Conservation (phyloP, 2,113 vertebrate genomes). For the Plestiodon gilberti region DNA sequence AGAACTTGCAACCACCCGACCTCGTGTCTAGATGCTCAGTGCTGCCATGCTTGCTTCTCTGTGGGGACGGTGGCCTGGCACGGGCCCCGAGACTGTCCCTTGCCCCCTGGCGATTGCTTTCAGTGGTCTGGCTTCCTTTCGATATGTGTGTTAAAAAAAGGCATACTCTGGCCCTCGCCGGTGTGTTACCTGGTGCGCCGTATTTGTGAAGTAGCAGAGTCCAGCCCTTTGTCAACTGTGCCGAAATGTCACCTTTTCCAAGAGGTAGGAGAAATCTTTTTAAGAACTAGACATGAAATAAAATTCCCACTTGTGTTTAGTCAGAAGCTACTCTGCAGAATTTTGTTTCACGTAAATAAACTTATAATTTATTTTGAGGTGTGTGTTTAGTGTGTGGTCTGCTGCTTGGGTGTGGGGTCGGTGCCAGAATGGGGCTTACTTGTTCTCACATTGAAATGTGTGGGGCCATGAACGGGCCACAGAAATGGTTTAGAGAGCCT, state of each 20-base stretch:
- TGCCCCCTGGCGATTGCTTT: background rate
- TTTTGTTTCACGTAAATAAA: conserved; percentile 60
- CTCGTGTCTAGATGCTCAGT: background rate
- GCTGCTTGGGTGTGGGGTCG: background rate
- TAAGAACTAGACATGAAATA: background rate
- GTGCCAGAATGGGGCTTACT: background rate
- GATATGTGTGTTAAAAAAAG: background rate
- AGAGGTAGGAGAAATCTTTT: background rate
- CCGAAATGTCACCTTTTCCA: conserved; percentile 6
- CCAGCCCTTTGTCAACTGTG: background rate
- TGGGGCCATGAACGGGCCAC: too few species aligned
- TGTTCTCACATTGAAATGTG: background rate
- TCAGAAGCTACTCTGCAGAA: background rate
- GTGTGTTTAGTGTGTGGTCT: background rate
- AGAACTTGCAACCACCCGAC: background rate
- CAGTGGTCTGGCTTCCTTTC: background rate
- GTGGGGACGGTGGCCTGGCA: background rate
- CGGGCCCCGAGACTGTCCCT: background rate
- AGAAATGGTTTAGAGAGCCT: too few species aligned
- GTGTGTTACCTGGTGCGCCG: conserved; percentile 11
- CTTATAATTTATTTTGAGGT: conserved; percentile 39
- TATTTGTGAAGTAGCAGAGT: conserved; percentile 11
- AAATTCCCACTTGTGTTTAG: background rate
- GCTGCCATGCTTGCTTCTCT: background rate
- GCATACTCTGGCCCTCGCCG: background rate